Evolutionary conservation across 2,113 vertebrate species (phyloP).

Genomic region (Dipodomys stephensi): DNA sequence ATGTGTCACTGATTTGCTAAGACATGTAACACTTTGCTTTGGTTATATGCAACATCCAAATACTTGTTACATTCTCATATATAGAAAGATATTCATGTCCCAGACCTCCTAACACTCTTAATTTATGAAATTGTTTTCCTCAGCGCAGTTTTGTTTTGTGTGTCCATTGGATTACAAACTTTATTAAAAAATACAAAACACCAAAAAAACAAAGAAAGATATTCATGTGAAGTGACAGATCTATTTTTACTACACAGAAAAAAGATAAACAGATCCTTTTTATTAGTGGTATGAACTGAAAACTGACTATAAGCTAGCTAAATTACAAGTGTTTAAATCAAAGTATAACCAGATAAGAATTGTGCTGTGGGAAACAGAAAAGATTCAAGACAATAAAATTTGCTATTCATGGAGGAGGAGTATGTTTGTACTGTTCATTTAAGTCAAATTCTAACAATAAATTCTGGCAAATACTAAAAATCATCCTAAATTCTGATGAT

Average conservation of each 20-base stretch:
- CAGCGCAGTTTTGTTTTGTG: no score
- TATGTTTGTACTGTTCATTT: neutral
- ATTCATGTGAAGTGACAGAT: neutral
- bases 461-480: conserved; percentile 18
- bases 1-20: conserved; percentile 12
- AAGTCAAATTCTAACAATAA: conserved; percentile 24
- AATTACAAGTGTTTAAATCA: neutral
- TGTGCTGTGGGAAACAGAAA: conserved; percentile 16
- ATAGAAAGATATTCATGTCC: neutral
- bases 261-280: neutral
- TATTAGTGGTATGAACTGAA: conserved; percentile 22
- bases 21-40: conserved; percentile 4
- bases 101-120: no score
- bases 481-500: neutral
- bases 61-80: neutral
- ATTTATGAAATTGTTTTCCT: no score
- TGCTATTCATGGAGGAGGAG: neutral
- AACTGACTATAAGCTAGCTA: neutral
- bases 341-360: conserved; percentile 33
- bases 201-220: neutral
- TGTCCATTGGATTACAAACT: no score
- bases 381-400: neutral
- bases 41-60: conserved; percentile 17
- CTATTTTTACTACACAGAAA: conserved; percentile 2
- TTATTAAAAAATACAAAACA: no score